A percentile compares a stretch with the other conserved stretches of the same genome.
Evolutionary conservation across 2,888 invertebrate species (phyloP).

Genomic region (Tinea trinotella): DNA sequence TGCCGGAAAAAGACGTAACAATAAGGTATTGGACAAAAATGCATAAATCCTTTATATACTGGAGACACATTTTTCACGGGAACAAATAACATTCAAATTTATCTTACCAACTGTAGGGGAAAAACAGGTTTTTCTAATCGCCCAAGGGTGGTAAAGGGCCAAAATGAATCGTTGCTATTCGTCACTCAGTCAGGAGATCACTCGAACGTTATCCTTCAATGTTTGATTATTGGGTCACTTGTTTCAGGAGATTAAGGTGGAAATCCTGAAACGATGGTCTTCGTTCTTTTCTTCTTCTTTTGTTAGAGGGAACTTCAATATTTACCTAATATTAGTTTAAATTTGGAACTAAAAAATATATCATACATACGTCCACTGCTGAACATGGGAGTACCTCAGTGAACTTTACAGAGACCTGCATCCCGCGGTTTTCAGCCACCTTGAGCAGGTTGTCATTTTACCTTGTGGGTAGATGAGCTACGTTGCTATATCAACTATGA

Average conservation of each 20-base stretch:
- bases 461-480: no score
- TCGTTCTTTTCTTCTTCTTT: not conserved
- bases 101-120: constrained; percentile 11
- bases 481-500: no score
- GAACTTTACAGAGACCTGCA: no score
- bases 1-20: no score
- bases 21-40: no score
- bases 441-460: no score
- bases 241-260: not conserved
- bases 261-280: not conserved
- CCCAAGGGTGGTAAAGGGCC: constrained; percentile 13
- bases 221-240: constrained; percentile 14
- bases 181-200: constrained; percentile 14
- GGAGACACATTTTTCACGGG: constrained; percentile 3
- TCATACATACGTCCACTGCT: no score
- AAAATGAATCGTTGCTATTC: constrained; percentile 13
- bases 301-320: no score
- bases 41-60: not conserved
- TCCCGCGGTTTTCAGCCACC: no score
- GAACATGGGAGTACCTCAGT: no score
- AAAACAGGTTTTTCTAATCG: constrained; percentile 15
- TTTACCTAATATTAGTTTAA: no score
- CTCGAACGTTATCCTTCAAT: constrained; percentile 4
- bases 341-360: no score
- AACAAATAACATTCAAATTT: constrained; percentile 9